A percentile compares a stretch with the other conserved stretches of the same genome.
Evolutionary conservation across 2,888 invertebrate genomes (phyloP).

Genomic region (Elmis aenea): DNA sequence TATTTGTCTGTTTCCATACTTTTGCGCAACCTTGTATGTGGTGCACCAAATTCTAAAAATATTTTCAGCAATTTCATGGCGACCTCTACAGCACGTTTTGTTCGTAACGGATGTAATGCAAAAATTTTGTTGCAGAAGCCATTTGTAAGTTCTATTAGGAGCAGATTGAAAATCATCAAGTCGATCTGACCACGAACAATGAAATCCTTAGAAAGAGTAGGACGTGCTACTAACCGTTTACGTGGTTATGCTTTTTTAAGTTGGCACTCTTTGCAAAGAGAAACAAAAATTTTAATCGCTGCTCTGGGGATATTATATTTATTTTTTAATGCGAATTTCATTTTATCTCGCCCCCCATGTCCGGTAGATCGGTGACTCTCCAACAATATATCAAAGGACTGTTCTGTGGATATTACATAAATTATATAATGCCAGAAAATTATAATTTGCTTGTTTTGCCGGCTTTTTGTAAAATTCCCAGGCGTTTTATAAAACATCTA

Average conservation of each 20-base stretch:
- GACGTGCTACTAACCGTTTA: slow-evolving; percentile 1
- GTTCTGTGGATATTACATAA: too few species aligned
- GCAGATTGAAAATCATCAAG: slow-evolving; percentile 1
- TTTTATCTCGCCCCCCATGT: slow-evolving; percentile 3
- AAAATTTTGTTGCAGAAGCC: neutral
- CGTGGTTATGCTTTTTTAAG: slow-evolving; percentile 2
- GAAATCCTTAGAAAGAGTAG: slow-evolving; percentile 3
- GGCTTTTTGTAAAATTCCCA: too few species aligned
- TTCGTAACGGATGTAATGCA: neutral
- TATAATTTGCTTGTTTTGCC: too few species aligned
- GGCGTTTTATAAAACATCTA: too few species aligned
- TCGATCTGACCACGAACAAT: slow-evolving; percentile 3
- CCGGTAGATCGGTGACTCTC: slow-evolving; percentile 1
- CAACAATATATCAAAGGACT: slow-evolving; percentile 3
- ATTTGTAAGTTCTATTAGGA: slow-evolving; percentile 1
- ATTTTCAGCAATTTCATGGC: too few species aligned
- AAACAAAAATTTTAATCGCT: neutral
- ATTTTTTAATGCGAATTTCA: slow-evolving; percentile 1
- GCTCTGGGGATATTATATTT: slow-evolving; percentile 1
- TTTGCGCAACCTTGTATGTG: too few species aligned
- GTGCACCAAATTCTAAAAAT: too few species aligned
- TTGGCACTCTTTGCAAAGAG: too few species aligned
- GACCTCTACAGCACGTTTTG: slow-evolving; percentile 3
- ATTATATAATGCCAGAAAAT: too few species aligned
- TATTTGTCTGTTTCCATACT: too few species aligned